Conservation (phyloP, 2,888 invertebrate species). For the Andrena haemorrhoa region DNA sequence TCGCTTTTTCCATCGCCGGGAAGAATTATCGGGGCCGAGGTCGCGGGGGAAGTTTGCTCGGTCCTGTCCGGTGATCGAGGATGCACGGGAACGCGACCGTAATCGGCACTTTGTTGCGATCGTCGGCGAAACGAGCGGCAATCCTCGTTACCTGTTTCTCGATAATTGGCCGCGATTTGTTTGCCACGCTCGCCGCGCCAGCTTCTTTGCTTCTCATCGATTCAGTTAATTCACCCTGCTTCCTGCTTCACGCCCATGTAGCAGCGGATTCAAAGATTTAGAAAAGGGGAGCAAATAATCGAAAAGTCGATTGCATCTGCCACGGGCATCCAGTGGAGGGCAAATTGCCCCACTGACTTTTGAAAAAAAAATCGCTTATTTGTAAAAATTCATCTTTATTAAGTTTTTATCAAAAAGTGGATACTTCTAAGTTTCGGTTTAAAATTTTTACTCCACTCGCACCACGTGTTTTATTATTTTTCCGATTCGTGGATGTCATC, state of each 20-base stretch:
- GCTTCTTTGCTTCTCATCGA: background rate
- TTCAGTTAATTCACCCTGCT: background rate
- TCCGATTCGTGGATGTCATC: too few species aligned
- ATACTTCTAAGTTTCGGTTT: too few species aligned
- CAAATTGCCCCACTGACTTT: too few species aligned
- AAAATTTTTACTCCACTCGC: too few species aligned
- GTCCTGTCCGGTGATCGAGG: slow-evolving; percentile 13
- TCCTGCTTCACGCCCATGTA: background rate
- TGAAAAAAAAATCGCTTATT: too few species aligned
- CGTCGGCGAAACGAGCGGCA: slow-evolving; percentile 15
- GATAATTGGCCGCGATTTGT: slow-evolving; percentile 28
- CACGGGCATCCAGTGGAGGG: too few species aligned
- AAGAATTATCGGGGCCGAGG: slow-evolving; percentile 28
- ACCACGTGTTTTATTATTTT: too few species aligned
- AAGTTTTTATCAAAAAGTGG: too few species aligned
- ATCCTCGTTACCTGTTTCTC: slow-evolving; percentile 29
- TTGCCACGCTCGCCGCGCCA: background rate
- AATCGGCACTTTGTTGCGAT: slow-evolving; percentile 30
- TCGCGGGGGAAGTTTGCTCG: slow-evolving; percentile 13
- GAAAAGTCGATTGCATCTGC: too few species aligned
- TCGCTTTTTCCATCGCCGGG: background rate
- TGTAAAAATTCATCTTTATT: too few species aligned
- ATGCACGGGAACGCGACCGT: slow-evolving; percentile 20
- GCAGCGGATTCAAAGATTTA: background rate
- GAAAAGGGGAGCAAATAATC: too few species aligned